Evolutionary conservation across 2,888 invertebrate species (phyloP), one percentile per base, ranked within the genome.

Genomic region (Anticlea derivata): DNA sequence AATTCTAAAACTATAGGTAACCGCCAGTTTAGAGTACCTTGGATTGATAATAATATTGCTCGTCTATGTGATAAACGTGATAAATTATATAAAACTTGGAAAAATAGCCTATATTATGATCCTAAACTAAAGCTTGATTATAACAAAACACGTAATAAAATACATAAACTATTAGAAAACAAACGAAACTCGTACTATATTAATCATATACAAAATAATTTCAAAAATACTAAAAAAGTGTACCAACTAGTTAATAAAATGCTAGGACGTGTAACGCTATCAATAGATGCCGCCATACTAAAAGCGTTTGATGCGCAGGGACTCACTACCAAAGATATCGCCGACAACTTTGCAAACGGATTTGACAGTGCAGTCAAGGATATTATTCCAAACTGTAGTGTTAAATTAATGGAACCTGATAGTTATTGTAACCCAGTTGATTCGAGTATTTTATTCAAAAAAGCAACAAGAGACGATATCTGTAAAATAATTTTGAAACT

Each of bases 401-500:
- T 34, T 1, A 40, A 40, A n/a, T 20, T 40, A 30, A 3, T 1
- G 5, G 17, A 26, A 3, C 24, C 33, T 1, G 5, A 7, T 2
- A 12, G 6, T 6, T 12, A 12, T 6, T 7, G 23, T 13, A 23
- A 33, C 12, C 33, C 24, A 7, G 7, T 17, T 4, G 13, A 43
- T 17, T 31, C 43, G 0, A 43, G 33, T 24, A 43, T 43, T 1
- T 8, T 17, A 0, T 43, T 33, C 1, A 24, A 37, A 33, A 48
- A 31, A 23, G 41, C 41, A n/a, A 8, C 43, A 6, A 8, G 13
- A 30, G 6, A 23, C 7, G 30, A 33, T 0, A 7, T 50, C 2
- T n/a, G 10, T 17, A 50, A 46, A 29, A 56, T 59, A 5, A 52
- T 65, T 5, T 53, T 43, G 13, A 43, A 43, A 0, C 24, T 55